These are phyloP conservation scores for Dromas ardeola DNA, from an alignment of 2,113 vertebrate genomes.

Conservation along the genomic window DNA sequence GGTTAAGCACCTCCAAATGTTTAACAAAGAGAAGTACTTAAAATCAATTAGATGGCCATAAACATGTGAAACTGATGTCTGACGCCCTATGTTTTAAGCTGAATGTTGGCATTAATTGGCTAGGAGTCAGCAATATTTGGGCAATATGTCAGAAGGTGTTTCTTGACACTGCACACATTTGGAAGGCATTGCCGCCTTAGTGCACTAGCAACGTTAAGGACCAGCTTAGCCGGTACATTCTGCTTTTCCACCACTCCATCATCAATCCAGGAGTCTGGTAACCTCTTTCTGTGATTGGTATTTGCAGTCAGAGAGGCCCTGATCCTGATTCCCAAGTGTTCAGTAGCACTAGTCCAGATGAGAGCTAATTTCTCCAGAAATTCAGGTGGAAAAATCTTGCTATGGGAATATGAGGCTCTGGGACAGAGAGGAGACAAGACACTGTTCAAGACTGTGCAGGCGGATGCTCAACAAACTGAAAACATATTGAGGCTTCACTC, in stretches of 20 bases:
- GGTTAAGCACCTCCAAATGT: constrained; percentile 15
- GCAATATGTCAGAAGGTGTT: background rate
- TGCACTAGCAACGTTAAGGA: accelerated
- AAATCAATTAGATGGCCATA: constrained; percentile 1
- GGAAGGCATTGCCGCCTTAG: background rate
- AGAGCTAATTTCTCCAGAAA: background rate
- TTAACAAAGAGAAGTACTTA: constrained; percentile 48
- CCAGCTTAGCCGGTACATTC: background rate
- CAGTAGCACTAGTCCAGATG: background rate
- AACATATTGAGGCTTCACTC: background rate
- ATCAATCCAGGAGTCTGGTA: background rate
- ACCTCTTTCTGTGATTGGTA: background rate
- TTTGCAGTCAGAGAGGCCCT: background rate
- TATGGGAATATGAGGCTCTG: background rate
- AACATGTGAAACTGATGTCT: constrained; percentile 3
- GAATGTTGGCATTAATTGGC: constrained; percentile 9
- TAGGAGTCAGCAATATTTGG: background rate
- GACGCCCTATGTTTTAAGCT: background rate
- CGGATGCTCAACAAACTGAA: background rate
- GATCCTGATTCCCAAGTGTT: background rate
- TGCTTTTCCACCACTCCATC: background rate
- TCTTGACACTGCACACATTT: background rate
- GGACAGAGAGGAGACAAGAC: background rate
- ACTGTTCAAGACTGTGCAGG: too few relatives aligned
- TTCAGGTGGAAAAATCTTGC: background rate